Evolutionary conservation across 2,113 vertebrate genomes (phyloP).

Genomic region (Pelusios castaneus): DNA sequence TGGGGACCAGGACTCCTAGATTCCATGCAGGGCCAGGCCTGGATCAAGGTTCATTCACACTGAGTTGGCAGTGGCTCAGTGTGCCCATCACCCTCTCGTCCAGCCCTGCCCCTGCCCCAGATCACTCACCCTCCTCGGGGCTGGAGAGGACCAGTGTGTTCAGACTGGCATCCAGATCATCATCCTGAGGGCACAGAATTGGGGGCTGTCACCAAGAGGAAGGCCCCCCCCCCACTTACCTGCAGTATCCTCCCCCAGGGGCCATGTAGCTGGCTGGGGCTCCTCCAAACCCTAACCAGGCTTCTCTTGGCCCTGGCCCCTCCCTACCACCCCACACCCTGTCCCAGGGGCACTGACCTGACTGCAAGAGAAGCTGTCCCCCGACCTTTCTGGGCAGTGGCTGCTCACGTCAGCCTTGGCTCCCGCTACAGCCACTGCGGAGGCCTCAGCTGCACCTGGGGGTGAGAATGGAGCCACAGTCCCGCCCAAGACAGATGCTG

Average conservation of each 20-base stretch:
- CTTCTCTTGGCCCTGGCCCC: neutral
- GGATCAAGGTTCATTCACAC: too few relatives aligned
- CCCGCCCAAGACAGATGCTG: too few relatives aligned
- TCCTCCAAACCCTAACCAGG: neutral
- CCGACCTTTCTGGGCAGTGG: neutral
- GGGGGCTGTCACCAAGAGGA: neutral
- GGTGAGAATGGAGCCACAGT: neutral
- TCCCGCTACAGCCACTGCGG: too few relatives aligned
- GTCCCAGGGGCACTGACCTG: neutral
- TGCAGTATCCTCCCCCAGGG: neutral
- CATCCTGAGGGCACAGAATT: conserved; percentile 11
- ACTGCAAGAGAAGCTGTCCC: neutral
- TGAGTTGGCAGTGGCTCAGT: neutral
- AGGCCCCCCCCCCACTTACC: neutral
- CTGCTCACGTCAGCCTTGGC: neutral
- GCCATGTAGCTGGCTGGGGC: too few relatives aligned
- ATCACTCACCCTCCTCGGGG: neutral
- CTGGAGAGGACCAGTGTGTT: neutral
- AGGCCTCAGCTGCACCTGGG: neutral
- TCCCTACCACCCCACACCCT: neutral
- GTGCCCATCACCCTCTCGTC: neutral
- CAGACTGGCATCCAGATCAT: conserved; percentile 10
- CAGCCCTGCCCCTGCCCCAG: neutral
- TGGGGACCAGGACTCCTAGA: neutral
- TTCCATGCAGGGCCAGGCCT: neutral